Conservation (phyloP, 1,140 invertebrate species). For the Gryon sp. region DNA sequence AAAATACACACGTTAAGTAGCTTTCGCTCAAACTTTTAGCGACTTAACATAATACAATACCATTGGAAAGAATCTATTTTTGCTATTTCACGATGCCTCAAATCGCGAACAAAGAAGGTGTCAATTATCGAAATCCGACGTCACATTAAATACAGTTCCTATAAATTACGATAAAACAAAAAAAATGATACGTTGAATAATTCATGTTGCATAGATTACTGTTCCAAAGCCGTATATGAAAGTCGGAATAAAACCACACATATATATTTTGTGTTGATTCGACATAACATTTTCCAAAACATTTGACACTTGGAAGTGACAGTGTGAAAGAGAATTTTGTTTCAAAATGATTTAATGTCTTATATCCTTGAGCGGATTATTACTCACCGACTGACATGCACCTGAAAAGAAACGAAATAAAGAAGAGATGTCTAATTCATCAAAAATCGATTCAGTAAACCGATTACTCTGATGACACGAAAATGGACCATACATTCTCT, state of each 20-base stretch:
- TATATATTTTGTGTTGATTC: slow-evolving; percentile 14
- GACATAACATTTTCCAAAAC: slow-evolving; percentile 18
- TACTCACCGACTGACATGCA: slow-evolving; percentile 21
- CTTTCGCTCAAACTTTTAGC: slow-evolving; percentile 11
- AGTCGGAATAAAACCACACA: neutral
- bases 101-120: slow-evolving; percentile 3
- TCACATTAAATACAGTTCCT: slow-evolving; percentile 6
- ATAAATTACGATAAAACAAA: slow-evolving; percentile 8
- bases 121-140: neutral
- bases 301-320: slow-evolving; percentile 33
- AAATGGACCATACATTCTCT: slow-evolving; percentile 28
- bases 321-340: slow-evolving; percentile 8
- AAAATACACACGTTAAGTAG: slow-evolving; percentile 26
- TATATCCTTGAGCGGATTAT: slow-evolving; percentile 21
- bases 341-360: slow-evolving; percentile 14
- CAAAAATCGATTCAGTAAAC: slow-evolving; percentile 25
- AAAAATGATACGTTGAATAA: neutral
- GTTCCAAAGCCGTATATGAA: neutral
- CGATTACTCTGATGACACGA: slow-evolving; percentile 31
- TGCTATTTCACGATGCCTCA: neutral
- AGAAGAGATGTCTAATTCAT: slow-evolving; percentile 13
- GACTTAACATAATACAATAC: slow-evolving; percentile 18
- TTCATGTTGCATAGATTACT: slow-evolving; percentile 28
- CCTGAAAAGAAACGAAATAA: neutral
- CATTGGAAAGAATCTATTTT: slow-evolving; percentile 2